Conservation (phyloP, 2,888 invertebrate species). For the Hetaerina titia region DNA sequence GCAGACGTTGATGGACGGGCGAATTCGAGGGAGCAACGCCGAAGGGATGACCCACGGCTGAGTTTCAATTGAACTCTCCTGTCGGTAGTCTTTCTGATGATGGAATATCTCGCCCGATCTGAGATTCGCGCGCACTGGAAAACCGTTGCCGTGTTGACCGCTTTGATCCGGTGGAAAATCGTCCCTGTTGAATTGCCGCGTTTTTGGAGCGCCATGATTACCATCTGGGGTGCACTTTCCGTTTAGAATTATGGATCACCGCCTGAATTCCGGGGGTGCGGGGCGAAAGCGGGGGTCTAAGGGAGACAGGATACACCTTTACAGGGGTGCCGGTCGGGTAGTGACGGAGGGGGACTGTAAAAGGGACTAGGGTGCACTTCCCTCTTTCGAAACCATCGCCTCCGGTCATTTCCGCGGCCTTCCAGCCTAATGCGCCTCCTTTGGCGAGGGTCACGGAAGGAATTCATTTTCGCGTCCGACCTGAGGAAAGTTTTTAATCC, state of each 20-base stretch:
- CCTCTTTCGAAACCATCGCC: too few species aligned
- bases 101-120: too few species aligned
- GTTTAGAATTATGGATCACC: background rate
- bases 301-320: too few species aligned
- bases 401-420: background rate
- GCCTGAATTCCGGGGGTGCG: too few species aligned
- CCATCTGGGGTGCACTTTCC: background rate
- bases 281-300: too few species aligned
- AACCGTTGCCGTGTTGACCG: background rate
- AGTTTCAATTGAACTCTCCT: background rate
- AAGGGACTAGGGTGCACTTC: too few species aligned
- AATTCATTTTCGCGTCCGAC: background rate
- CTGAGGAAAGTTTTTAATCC: background rate
- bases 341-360: too few species aligned
- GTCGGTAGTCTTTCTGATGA: background rate
- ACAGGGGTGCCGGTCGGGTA: too few species aligned
- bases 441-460: background rate
- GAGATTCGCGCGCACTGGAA: background rate
- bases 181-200: background rate
- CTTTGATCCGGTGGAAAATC: background rate
- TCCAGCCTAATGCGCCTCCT: background rate
- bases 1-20: too few species aligned
- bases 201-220: background rate
- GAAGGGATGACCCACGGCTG: background rate
- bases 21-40: too few species aligned